A percentile compares a stretch with the other conserved stretches of the same genome.
Conservation (phyloP, 2,797 vertebrate species). For the Xenops minutus region DNA sequence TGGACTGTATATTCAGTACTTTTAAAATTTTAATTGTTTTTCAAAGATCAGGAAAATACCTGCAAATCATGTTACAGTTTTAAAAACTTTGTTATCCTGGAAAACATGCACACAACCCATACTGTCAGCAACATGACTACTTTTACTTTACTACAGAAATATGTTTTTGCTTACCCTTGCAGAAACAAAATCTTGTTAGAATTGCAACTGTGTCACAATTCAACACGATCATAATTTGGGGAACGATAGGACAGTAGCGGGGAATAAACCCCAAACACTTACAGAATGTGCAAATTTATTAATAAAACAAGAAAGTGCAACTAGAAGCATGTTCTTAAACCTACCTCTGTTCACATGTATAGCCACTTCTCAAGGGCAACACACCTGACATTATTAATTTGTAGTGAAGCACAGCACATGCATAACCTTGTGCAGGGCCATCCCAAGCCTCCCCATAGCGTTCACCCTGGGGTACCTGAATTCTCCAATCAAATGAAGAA, state of each 20-base stretch:
- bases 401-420: background rate
- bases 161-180: background rate
- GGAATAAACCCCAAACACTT: fast-evolving
- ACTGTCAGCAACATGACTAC: background rate
- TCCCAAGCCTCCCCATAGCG: background rate
- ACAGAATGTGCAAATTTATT: background rate
- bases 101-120: background rate
- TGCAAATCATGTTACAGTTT: slow-evolving; percentile 19
- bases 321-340: background rate
- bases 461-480: background rate
- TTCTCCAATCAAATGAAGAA: background rate
- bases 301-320: background rate
- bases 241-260: background rate
- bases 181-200: background rate
- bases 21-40: slow-evolving; percentile 35
- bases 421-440: slow-evolving; percentile 5
- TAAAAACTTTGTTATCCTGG: background rate
- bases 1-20: slow-evolving; percentile 38
- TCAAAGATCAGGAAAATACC: slow-evolving; percentile 60
- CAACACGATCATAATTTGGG: background rate
- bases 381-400: slow-evolving; percentile 21
- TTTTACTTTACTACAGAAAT: background rate
- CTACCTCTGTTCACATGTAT: background rate
- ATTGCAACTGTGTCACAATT: background rate
- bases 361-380: slow-evolving; percentile 10